phyloP scores from a whole-genome alignment of 2,888 invertebrate species.

The Cantharis rustica region DNA sequence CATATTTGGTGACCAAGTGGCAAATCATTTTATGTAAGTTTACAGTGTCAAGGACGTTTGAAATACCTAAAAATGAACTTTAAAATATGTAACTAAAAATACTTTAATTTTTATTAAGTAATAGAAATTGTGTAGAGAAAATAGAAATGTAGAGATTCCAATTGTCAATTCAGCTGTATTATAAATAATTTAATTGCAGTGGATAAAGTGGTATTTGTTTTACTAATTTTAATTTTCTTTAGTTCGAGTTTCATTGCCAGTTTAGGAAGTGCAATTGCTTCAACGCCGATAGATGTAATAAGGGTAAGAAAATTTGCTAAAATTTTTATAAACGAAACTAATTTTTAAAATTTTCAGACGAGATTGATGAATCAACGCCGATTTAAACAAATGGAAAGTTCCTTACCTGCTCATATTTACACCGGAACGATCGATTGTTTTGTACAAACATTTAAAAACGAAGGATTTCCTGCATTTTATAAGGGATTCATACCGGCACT shows the following conservation, averaged over 20 bases:
- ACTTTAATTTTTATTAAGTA: too few relatives aligned
- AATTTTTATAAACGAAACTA: not conserved
- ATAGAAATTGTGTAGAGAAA: too few relatives aligned
- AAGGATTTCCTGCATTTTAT: slow-evolving; percentile 86
- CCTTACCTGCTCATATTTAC: slow-evolving; percentile 67
- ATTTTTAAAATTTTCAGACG: slow-evolving; percentile 66
- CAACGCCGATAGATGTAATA: slow-evolving; percentile 92
- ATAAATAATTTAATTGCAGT: too few relatives aligned
- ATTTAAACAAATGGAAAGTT: slow-evolving; percentile 59
- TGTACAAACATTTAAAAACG: slow-evolving; percentile 79
- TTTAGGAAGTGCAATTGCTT: slow-evolving; percentile 90
- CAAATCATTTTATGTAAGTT: slow-evolving; percentile 85
- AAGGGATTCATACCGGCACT: slow-evolving; percentile 96
- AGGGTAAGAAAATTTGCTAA: slow-evolving; percentile 65
- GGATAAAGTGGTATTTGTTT: too few relatives aligned
- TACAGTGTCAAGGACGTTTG: not conserved
- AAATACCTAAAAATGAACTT: too few relatives aligned
- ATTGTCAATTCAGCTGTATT: too few relatives aligned
- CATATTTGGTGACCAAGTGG: slow-evolving; percentile 76
- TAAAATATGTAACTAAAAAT: too few relatives aligned
- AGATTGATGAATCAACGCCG: slow-evolving; percentile 91
- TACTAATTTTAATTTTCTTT: slow-evolving; percentile 36
- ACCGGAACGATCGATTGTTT: slow-evolving; percentile 75
- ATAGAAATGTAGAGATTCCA: too few relatives aligned
- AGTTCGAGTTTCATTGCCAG: slow-evolving; percentile 91